Base-by-base conservation (phyloP, 2,113 vertebrate genomes). In the Lonchura striata region DNA sequence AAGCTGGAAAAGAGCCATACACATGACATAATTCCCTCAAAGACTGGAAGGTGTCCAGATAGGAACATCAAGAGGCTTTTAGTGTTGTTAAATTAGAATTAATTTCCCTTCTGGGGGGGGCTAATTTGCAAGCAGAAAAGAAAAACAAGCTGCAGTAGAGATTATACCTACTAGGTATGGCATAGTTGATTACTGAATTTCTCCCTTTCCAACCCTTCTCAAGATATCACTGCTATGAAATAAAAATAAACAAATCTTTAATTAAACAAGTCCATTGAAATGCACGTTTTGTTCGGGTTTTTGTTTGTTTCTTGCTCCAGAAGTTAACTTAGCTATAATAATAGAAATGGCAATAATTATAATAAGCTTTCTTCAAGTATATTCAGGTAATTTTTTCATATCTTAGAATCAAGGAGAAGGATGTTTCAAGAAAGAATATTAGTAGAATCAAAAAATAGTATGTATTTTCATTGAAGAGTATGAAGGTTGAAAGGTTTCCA, bases 51-150 rank as follows among this genome's bases (percentile, higher is more conserved):
- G 44, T 88, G 79, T 90, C 75, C 93, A 95, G 89, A 85, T 79
- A 91, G 33, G 31, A 95, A 93, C 63, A 87, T 91, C 90, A 91
- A 95, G 91, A 92, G 27, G 66, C 71, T 95, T 94, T 96, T 94
- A 94, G 68, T 65, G 53, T 46, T 80, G 78, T 86, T 94, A 90
- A 92, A 95, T 92, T 82, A 85, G 89, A 92, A 94, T 82, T 86
- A 60, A 17, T 97, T 94, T 92, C 78, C 57, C 91, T 76, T 89
- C 75, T 95, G 84, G 63, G 71, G 87, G 87, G 61, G 78, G 46
- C 3, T 95, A 80, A 91, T 90, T 82, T 92, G 50, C 70, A 89
- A 80, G 44, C 66, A 94, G 35, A 91, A 88, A 86, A 65, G 57
- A 70, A 88, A 88, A 96, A 70, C 52, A 90, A 78, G 60, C 41